Evolutionary conservation across 1,140 invertebrate species (phyloP).

Genomic region (Nixonia krombeini): DNA sequence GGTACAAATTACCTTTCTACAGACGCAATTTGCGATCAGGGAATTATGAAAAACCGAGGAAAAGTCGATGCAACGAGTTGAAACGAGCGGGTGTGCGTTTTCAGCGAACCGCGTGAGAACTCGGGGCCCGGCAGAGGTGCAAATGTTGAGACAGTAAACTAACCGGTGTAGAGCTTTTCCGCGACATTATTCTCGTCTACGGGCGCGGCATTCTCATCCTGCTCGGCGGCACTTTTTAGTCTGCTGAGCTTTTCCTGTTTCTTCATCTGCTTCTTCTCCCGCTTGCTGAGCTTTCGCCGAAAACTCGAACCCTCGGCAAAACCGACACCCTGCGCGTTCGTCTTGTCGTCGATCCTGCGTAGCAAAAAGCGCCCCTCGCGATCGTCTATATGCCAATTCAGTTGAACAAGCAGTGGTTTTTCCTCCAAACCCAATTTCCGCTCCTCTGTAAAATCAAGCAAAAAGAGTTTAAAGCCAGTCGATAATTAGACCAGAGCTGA

Average conservation of each 20-base stretch:
- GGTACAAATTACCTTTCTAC: too few species aligned
- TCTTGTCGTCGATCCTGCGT: conserved; percentile 87
- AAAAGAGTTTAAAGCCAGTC: too few species aligned
- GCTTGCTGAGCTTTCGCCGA: conserved; percentile 95
- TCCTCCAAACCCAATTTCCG: conserved; percentile 90
- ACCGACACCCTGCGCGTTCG: conserved; percentile 74
- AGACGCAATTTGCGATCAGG: too few species aligned
- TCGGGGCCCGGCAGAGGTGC: too few species aligned
- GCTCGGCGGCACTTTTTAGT: conserved; percentile 77
- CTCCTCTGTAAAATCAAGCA: conserved; percentile 85
- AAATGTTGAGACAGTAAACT: conserved; percentile 19
- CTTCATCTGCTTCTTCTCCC: conserved; percentile 98
- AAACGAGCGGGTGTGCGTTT: too few species aligned
- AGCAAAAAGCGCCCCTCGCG: conserved; percentile 97
- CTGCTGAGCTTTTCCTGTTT: conserved; percentile 95
- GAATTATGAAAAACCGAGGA: too few species aligned
- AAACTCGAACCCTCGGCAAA: conserved; percentile 79
- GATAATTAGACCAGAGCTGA: too few species aligned
- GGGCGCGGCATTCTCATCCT: conserved; percentile 77
- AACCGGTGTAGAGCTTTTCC: conserved; percentile 92
- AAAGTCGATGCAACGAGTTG: too few species aligned
- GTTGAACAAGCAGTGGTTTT: conserved; percentile 96
- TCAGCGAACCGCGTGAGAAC: too few species aligned
- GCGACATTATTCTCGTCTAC: conserved; percentile 90
- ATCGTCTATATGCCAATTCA: conserved; percentile 99